Conservation (phyloP, 2,888 invertebrate genomes). For the Furcula furcula region DNA sequence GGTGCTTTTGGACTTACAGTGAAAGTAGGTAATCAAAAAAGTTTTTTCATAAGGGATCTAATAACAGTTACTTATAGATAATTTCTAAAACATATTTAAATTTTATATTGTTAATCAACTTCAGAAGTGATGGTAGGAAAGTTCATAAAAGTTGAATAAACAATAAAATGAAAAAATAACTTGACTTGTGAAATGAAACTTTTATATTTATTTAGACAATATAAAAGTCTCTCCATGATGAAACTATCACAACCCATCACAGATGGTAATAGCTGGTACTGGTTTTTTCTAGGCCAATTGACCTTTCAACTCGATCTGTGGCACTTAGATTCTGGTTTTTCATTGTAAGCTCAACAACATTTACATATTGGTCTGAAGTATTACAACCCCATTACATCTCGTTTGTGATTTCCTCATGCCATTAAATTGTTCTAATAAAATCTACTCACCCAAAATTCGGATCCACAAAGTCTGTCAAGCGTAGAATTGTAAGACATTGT, state of each 20-base stretch:
- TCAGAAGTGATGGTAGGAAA: no score
- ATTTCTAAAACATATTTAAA: no score
- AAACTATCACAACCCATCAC: neutral
- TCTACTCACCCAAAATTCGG: slow-evolving; percentile 89
- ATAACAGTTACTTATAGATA: no score
- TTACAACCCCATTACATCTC: neutral
- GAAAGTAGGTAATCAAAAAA: no score
- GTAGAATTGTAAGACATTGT: slow-evolving; percentile 80
- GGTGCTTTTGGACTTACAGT: no score
- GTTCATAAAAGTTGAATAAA: no score
- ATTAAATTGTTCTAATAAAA: slow-evolving; percentile 11
- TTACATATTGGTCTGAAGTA: slow-evolving; percentile 2
- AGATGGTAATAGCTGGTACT: neutral
- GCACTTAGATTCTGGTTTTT: slow-evolving; percentile 16
- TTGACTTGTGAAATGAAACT: neutral
- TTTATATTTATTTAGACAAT: no score
- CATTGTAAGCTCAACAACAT: slow-evolving; percentile 8
- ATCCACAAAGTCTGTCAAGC: slow-evolving; percentile 90
- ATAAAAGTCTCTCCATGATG: neutral
- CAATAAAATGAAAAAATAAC: neutral
- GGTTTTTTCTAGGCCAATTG: slow-evolving; percentile 1
- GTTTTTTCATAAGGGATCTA: no score
- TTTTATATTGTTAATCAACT: no score
- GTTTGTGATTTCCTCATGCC: neutral
- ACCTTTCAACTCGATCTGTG: slow-evolving; percentile 14